Evolutionary conservation across 2,113 vertebrate genomes (phyloP).

Genomic region (Heterotis niloticus): DNA sequence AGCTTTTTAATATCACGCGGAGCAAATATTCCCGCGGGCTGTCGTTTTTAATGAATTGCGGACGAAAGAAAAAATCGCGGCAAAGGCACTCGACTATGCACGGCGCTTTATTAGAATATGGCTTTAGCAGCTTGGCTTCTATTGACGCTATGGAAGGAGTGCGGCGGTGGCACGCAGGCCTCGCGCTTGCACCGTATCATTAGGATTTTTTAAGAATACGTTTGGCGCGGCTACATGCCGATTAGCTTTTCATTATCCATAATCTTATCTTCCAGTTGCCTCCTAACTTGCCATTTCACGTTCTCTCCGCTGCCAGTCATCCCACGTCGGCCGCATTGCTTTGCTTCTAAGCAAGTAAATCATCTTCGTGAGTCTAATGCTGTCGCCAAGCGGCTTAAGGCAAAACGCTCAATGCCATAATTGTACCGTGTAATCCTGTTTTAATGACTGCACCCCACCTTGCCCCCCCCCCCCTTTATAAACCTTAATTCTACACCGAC

Average conservation of each 20-base stretch:
- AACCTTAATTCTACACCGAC: background rate
- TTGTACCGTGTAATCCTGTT: background rate
- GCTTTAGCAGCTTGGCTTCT: no score
- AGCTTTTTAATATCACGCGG: no score
- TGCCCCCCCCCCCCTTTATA: background rate
- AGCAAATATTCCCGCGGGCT: no score
- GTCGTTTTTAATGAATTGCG: no score
- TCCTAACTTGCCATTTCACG: background rate
- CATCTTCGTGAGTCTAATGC: background rate
- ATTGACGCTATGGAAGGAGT: no score
- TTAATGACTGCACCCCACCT: background rate
- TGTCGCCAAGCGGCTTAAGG: background rate
- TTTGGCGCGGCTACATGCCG: background rate
- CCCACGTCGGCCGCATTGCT: background rate
- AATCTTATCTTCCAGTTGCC: background rate
- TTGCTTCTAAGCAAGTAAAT: background rate
- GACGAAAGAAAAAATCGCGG: no score
- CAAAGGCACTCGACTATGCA: no score
- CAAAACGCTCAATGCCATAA: background rate
- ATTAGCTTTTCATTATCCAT: background rate
- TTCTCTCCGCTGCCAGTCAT: background rate
- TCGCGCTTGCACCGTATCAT: no score
- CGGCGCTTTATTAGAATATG: no score
- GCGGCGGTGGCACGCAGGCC: no score
- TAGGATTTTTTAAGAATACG: no score